These are phyloP conservation scores for Epinephelus cyanopodus DNA, from an alignment of 2,113 vertebrate species.

Conservation along the genomic window DNA sequence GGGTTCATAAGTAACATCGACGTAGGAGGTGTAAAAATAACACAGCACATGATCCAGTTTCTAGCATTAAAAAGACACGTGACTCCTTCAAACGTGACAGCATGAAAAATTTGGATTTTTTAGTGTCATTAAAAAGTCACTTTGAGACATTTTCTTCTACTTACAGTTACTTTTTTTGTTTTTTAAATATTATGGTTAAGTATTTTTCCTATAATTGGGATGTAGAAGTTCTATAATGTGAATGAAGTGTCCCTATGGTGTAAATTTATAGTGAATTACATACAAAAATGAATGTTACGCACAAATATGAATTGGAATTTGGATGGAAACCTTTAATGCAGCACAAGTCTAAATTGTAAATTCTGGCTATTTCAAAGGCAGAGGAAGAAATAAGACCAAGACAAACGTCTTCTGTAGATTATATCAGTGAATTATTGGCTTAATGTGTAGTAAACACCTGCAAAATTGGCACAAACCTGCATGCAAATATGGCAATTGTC, in stretches of 20 bases:
- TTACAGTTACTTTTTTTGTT: neutral
- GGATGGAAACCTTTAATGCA: conserved; percentile 48
- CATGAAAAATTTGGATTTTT: neutral
- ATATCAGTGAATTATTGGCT: conserved; percentile 31
- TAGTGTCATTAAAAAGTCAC: neutral
- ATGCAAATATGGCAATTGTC: conserved; percentile 72
- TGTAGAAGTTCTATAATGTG: neutral
- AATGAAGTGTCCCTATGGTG: neutral
- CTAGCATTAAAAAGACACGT: neutral
- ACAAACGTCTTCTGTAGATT: conserved; percentile 25
- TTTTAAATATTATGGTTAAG: neutral
- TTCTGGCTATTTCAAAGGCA: conserved; percentile 16
- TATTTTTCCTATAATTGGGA: neutral
- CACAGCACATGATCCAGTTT: conserved; percentile 10
- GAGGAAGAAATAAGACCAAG: conserved; percentile 27
- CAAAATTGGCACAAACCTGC: conserved; percentile 64
- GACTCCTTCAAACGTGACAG: neutral
- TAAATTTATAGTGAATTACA: conserved; percentile 6
- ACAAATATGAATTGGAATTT: neutral
- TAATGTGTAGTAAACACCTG: conserved; percentile 44
- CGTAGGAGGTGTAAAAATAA: conserved; percentile 62
- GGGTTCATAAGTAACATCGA: conserved; percentile 43
- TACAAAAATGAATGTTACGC: neutral
- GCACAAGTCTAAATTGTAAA: conserved; percentile 36
- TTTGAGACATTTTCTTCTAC: neutral